Evolutionary conservation across 2,113 vertebrate genomes (phyloP).

Genomic region (Camelus dromedarius): DNA sequence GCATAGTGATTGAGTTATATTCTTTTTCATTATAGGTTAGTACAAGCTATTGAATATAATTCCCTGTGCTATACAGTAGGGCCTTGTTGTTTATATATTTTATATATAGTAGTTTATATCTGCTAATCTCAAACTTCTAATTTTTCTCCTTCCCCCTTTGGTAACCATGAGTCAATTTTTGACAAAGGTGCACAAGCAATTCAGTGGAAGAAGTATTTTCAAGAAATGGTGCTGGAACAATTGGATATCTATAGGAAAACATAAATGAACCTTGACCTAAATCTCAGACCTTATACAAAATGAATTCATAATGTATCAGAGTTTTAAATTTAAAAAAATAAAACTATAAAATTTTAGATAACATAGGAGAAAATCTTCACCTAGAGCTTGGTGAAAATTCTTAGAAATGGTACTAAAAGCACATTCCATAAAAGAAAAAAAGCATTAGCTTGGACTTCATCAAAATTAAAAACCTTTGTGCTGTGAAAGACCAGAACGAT

Average conservation of each 20-base stretch:
- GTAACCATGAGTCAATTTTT: not conserved
- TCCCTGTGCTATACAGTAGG: no score
- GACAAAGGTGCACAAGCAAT: not conserved
- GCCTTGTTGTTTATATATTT: no score
- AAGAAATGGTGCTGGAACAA: not conserved
- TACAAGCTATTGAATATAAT: no score
- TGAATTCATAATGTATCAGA: not conserved
- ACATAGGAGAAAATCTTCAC: not conserved
- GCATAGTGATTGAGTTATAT: no score
- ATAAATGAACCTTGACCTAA: not conserved
- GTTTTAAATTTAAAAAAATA: not conserved
- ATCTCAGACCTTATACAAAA: not conserved
- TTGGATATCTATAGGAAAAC: not conserved
- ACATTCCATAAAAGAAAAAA: not conserved
- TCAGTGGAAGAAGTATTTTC: not conserved
- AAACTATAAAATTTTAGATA: not conserved
- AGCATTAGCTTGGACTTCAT: not conserved
- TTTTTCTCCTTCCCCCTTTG: no score
- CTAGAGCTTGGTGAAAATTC: not conserved
- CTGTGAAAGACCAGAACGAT: not conserved
- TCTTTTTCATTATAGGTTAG: no score
- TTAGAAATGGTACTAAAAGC: not conserved
- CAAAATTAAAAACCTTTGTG: not conserved
- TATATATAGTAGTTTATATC: no score
- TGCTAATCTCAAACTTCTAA: no score